These are phyloP conservation scores for Pseudomyrmex concolor DNA, from an alignment of 1,140 invertebrate genomes.

Conservation along the genomic window DNA sequence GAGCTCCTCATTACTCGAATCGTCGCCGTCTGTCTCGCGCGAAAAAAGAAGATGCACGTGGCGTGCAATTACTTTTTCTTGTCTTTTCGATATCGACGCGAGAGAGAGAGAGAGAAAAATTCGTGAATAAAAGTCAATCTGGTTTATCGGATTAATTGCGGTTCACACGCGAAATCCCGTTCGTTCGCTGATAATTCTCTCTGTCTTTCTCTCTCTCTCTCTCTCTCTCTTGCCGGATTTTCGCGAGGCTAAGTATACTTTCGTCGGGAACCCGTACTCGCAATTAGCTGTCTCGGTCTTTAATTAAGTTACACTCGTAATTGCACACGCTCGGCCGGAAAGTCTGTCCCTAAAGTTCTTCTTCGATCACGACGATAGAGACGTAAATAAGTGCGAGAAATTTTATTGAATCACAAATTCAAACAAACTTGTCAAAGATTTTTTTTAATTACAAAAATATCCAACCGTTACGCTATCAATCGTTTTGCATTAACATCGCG, in stretches of 20 bases:
- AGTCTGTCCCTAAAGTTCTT: constrained; percentile 10
- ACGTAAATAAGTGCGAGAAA: not conserved
- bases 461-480: too few relatives aligned
- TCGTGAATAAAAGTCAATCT: constrained; percentile 38
- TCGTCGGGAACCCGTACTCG: constrained; percentile 24
- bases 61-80: not conserved
- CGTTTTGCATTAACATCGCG: too few relatives aligned
- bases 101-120: not conserved
- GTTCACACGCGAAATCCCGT: not conserved
- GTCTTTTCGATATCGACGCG: not conserved
- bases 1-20: constrained; percentile 33
- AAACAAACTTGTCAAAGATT: too few relatives aligned
- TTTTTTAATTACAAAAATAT: too few relatives aligned
- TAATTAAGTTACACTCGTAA: constrained; percentile 65
- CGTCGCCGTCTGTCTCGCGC: not conserved
- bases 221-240: not conserved
- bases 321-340: constrained; percentile 49
- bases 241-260: constrained; percentile 8
- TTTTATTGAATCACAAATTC: constrained; percentile 1
- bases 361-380: constrained; percentile 11
- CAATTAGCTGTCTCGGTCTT: constrained; percentile 42
- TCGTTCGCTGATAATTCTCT: constrained; percentile 12
- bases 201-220: too few relatives aligned
- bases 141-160: constrained; percentile 10
- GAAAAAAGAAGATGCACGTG: not conserved